These are phyloP conservation scores for Trichomalopsis sarcophagae DNA, from an alignment of 1,140 invertebrate species.

Conservation along the genomic window DNA sequence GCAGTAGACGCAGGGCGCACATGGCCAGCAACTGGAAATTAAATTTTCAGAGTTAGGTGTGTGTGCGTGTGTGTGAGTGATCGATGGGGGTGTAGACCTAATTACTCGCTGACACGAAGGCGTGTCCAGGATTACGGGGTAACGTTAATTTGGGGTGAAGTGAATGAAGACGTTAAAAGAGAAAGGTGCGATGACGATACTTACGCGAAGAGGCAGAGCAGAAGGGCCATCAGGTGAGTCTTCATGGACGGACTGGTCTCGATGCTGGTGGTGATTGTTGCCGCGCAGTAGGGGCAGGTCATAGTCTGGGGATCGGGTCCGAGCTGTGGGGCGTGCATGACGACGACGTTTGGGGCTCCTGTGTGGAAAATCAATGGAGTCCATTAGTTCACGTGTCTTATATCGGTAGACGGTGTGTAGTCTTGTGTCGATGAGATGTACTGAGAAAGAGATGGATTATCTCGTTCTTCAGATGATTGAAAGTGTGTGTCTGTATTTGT, in stretches of 20 bases:
- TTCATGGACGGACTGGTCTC: conserved; percentile 74
- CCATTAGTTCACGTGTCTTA: too few relatives aligned
- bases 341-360: conserved; percentile 51
- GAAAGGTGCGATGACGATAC: neutral
- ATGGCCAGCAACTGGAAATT: conserved; percentile 58
- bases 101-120: too few relatives aligned
- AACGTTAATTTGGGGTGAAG: conserved; percentile 9
- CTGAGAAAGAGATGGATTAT: neutral
- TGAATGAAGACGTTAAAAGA: neutral
- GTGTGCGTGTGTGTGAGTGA: neutral
- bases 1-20: conserved; percentile 57
- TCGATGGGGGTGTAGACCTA: too few relatives aligned
- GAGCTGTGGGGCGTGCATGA: conserved; percentile 58
- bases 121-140: neutral
- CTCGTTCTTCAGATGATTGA: too few relatives aligned
- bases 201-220: conserved; percentile 78
- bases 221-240: conserved; percentile 78
- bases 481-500: too few relatives aligned
- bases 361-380: neutral
- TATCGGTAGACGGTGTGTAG: too few relatives aligned
- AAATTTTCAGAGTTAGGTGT: conserved; percentile 11
- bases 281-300: conserved; percentile 76
- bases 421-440: conserved; percentile 9
- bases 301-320: conserved; percentile 72
- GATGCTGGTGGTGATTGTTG: conserved; percentile 72